Base-by-base conservation (phyloP, 2,888 invertebrate species). In the Emmelina monodactyla region DNA sequence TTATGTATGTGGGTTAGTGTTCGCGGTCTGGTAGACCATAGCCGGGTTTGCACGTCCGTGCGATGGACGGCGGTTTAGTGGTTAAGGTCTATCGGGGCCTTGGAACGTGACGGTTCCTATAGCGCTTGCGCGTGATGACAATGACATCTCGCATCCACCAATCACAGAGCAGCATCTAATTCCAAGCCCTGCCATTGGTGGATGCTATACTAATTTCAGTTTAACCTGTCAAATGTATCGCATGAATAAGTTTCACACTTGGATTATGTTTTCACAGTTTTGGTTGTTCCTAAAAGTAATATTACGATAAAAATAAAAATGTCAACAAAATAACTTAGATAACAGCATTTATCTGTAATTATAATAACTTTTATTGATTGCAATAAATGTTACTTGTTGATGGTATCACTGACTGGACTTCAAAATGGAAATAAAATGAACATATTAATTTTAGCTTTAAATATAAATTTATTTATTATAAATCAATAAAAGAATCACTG, bases 371-470 rank as follows among this genome's bases (percentile, higher is more conserved):
- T n/a, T n/a, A n/a, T n/a, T n/a, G n/a, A n/a, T n/a, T n/a, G n/a
- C n/a, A n/a, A n/a, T n/a, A n/a, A n/a, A n/a, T n/a, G 6, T n/a
- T 7, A 25, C 3, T 29, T 31, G 22, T 35, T 42, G 32, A 37
- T 45, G 44, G 42, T 42, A 44, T 44, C 40, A 40, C 38, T 40
- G 25, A 25, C 25, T 25, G 25, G 25, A n/a, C 3, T n/a, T 25
- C 3, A 25, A 41, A 40, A 42, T 39, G 32, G 36, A 42, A 47
- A 47, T 49, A 55, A 49, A 46, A 43, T 49, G n/a, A 42, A 49
- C 46, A 48, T 47, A 50, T 47, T 58, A 51, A 51, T 58, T 43
- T 70, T 67, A 75, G 76, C 76, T 73, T 75, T 75, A 70, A 75
- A 62, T 44, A 42, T 39, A 43, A 39, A 51, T 54, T 58, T 63